Percentiles rank a stretch among this genome's conserved stretches.
These are phyloP conservation scores for Carposina sasakii DNA, from an alignment of 1,140 invertebrate species.

Conservation along the genomic window DNA sequence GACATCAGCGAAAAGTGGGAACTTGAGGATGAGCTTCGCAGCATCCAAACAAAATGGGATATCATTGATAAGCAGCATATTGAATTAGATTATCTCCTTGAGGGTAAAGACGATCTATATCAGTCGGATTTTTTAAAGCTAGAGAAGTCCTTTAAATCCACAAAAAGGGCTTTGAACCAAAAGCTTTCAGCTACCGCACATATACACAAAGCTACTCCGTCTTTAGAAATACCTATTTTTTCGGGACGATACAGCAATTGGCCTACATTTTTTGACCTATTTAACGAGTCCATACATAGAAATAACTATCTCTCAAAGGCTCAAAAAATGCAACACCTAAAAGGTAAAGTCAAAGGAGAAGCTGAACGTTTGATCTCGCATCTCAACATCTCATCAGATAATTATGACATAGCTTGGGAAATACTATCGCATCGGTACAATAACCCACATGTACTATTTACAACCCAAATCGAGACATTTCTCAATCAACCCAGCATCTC, in stretches of 20 bases:
- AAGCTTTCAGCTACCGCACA: not conserved
- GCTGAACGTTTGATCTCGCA: not conserved
- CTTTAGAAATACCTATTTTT: not conserved
- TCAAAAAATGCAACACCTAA: constrained; percentile 3
- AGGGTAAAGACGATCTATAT: no score
- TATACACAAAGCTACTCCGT: not conserved
- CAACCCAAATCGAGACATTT: not conserved
- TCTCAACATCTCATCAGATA: not conserved
- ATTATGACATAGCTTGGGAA: not conserved
- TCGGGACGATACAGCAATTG: not conserved
- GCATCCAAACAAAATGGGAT: no score
- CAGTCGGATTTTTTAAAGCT: no score
- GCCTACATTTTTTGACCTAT: not conserved
- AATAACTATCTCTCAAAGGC: not conserved
- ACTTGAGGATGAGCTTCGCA: no score
- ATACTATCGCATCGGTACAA: not conserved
- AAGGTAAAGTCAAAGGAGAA: not conserved
- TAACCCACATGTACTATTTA: not conserved
- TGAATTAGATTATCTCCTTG: no score
- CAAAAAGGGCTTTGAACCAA: no score
- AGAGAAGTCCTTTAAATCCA: no score
- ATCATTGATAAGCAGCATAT: no score
- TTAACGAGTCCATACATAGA: not conserved
- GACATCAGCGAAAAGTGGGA: no score
- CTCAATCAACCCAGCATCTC: not conserved